Evolutionary conservation across 2,888 invertebrate genomes (phyloP), one percentile per base, ranked within the genome.

Genomic region (Catocala fraxini): DNA sequence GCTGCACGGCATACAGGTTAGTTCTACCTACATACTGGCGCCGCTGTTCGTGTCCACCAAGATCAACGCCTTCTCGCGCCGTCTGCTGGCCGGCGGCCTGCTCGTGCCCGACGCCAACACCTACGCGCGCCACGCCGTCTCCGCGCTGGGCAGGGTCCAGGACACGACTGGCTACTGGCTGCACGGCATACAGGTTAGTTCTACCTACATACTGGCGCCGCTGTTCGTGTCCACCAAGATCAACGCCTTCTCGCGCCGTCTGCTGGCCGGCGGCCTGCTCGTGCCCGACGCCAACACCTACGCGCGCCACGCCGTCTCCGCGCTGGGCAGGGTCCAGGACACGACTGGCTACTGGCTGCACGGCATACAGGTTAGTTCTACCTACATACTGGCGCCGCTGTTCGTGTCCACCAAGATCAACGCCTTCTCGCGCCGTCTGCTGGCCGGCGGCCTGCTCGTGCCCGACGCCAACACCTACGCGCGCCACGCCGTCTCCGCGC

Each of bases 381-480:
- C 6, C 35, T 35, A 7, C 7, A 35, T 15, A 15, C 92, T 99
- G 15, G 95, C 97, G 0, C 99, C 99, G 0, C 95, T 98, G 80
- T 99, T 98, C 90, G 96, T 99, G 56, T 96, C 97, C 60, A 99
- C 99, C 0, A 98, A 98, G 93, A 98, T 98, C 97, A 98, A 98
- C 87, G 95, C 96, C 35, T 98, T 97, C 92, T 97, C 97, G 51
- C 93, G 96, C 63, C 94, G 95, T 35, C 92, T 98, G 34, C 95
- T 97, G 91, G 95, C 95, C 25, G 96, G 95, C 0, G 96, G 95
- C 70, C 73, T 96, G 35, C 89, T 97, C 34, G 95, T 97, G 59
- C 97, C 97, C 0, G 95, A 96, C 83, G 96, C 97, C 0, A 89
- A 91, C n/a, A 95, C 95, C 0, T 98, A 96, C 83, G 96, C 97